Conservation (phyloP, 2,113 vertebrate genomes). For the Psilopsiagon aurifrons region DNA sequence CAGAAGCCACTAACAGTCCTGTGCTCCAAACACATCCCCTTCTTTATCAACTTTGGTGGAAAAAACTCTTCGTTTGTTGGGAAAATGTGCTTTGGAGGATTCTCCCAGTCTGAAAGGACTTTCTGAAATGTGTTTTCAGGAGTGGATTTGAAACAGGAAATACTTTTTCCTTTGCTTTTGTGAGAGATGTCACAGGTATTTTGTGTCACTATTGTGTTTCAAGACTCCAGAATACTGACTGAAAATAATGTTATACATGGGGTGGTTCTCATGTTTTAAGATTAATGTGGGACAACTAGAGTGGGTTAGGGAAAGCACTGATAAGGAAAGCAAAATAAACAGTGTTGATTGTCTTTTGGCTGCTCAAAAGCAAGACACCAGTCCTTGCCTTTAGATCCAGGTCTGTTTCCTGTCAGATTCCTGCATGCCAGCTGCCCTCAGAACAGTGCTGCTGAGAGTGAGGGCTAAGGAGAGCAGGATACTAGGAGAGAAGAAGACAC, state of each 20-base stretch:
- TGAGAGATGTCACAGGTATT: not conserved
- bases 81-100: not conserved
- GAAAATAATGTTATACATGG: not conserved
- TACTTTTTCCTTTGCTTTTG: not conserved
- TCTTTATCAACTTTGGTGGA: not conserved
- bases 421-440: fast-evolving
- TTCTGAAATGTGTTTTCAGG: not conserved
- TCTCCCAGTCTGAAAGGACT: not conserved
- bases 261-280: not conserved
- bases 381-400: not conserved
- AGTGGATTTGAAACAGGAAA: not conserved
- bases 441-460: not conserved
- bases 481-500: not conserved
- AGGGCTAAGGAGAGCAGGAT: not conserved
- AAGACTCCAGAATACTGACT: not conserved
- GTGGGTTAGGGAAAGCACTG: not conserved
- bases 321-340: not conserved
- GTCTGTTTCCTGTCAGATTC: not conserved
- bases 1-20: not conserved
- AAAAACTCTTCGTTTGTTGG: not conserved
- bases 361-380: not conserved
- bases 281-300: not conserved
- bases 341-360: not conserved
- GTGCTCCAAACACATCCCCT: not conserved
- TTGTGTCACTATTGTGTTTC: not conserved